These are phyloP conservation scores for Craterocephalus amniculus DNA, from an alignment of 2,797 vertebrate genomes.

Conservation along the genomic window DNA sequence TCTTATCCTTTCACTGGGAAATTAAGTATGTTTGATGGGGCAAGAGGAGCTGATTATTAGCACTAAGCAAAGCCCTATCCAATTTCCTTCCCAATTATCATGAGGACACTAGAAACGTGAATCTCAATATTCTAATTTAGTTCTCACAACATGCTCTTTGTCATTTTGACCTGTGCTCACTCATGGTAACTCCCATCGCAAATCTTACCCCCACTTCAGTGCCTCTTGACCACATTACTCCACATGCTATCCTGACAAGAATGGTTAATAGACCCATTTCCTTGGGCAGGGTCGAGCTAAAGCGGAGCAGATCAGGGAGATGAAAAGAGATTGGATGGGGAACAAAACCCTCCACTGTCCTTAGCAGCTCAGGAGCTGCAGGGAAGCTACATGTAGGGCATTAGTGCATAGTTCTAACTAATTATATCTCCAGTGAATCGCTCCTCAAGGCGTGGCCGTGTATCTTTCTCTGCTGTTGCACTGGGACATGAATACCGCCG, in stretches of 20 bases:
- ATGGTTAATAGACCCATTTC: slow-evolving; percentile 65
- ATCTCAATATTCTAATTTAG: slow-evolving; percentile 71
- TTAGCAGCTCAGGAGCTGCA: slow-evolving; percentile 28
- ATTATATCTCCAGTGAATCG: slow-evolving; percentile 75
- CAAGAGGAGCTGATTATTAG: slow-evolving; percentile 54
- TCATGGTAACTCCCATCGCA: slow-evolving; percentile 46
- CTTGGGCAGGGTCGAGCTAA: slow-evolving; percentile 53
- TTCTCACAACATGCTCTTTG: slow-evolving; percentile 49
- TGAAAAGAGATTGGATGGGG: slow-evolving; percentile 74
- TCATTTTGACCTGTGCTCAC: slow-evolving; percentile 26
- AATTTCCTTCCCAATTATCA: slow-evolving; percentile 58
- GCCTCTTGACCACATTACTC: slow-evolving; percentile 73
- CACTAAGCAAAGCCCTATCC: slow-evolving; percentile 55
- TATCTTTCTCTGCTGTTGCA: slow-evolving; percentile 39
- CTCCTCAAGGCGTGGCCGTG: slow-evolving; percentile 49
- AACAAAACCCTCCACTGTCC: slow-evolving; percentile 46
- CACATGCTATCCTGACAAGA: slow-evolving; percentile 49
- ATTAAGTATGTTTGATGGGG: slow-evolving; percentile 52
- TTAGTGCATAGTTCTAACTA: slow-evolving; percentile 64
- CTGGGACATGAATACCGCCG: slow-evolving; percentile 32
- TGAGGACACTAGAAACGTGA: slow-evolving; percentile 57
- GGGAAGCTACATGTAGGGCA: slow-evolving; percentile 54
- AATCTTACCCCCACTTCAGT: slow-evolving; percentile 57
- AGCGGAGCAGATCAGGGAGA: slow-evolving; percentile 67
- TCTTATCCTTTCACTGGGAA: slow-evolving; percentile 55